Conservation (phyloP, 2,797 vertebrate species). For the Phylloscopus collybita region DNA sequence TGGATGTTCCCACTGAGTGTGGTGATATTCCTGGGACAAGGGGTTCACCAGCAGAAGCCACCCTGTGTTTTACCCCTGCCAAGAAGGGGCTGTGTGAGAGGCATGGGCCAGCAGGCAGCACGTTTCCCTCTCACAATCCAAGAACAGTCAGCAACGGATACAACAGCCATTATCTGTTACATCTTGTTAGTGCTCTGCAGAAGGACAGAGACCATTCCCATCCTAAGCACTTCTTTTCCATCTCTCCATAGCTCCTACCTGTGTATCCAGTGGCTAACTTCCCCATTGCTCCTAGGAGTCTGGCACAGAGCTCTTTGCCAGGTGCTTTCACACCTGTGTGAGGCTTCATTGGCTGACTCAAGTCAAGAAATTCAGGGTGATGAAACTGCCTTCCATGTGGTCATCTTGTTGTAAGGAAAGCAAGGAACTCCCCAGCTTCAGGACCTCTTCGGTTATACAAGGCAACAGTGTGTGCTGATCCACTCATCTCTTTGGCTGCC, state of each 20-base stretch:
- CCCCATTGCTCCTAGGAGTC: not conserved
- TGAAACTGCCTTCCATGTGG: not conserved
- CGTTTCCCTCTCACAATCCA: not conserved
- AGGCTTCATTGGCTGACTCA: not conserved
- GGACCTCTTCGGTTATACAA: not conserved
- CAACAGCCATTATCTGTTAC: not conserved
- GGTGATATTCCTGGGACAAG: not conserved
- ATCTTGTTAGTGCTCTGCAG: not conserved
- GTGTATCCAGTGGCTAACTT: not conserved
- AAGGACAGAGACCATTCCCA: not conserved
- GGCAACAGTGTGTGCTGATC: rapidly evolving
- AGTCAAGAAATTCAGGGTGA: not conserved
- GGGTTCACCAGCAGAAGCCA: not conserved
- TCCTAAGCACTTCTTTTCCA: not conserved
- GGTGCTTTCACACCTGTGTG: not conserved
- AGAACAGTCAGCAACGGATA: not conserved
- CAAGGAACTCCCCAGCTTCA: not conserved
- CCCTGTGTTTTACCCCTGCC: rapidly evolving
- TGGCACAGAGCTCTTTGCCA: not conserved
- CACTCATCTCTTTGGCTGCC: rapidly evolving
- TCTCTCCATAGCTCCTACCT: not conserved
- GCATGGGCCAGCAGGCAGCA: rapidly evolving
- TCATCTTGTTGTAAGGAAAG: not conserved
- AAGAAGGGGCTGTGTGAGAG: not conserved
- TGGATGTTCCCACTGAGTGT: not conserved